phyloP scores from a whole-genome alignment of 2,113 vertebrate genomes.

The Illadopsis cleaveri region DNA sequence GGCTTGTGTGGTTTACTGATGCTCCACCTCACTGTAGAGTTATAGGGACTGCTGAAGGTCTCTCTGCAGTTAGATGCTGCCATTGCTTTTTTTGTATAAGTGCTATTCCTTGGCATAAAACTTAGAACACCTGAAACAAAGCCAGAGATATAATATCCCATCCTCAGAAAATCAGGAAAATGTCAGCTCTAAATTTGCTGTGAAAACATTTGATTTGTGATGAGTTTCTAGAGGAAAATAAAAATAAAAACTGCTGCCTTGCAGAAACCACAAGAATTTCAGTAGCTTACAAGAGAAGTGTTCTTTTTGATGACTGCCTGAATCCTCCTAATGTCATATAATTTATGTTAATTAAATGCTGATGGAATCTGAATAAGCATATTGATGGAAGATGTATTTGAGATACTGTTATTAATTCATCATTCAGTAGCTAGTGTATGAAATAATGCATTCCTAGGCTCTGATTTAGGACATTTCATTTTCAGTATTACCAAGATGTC shows the following conservation, averaged over 20 bases:
- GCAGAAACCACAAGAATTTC: conserved; percentile 1
- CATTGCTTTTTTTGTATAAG: neutral
- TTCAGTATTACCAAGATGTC: neutral
- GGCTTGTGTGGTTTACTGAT: neutral
- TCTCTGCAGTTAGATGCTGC: neutral
- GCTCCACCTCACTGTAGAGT: neutral
- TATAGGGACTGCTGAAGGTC: neutral
- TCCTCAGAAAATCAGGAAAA: neutral
- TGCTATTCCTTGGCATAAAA: neutral
- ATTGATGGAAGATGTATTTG: conserved; percentile 61
- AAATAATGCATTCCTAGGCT: conserved; percentile 55
- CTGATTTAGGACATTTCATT: conserved; percentile 38
- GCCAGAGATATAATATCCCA: neutral
- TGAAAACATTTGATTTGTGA: conserved; percentile 3
- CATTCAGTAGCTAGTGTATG: conserved; percentile 49
- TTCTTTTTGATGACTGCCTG: conserved; percentile 30
- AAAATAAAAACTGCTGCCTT: conserved; percentile 1
- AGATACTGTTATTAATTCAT: conserved; percentile 69
- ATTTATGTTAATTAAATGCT: conserved; percentile 70
- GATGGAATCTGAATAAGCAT: conserved; percentile 58
- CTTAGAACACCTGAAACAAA: neutral
- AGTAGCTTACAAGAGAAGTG: neutral
- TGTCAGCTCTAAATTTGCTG: neutral
- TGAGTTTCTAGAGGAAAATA: neutral
- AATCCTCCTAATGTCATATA: conserved; percentile 30